Evolutionary conservation across 2,113 vertebrate genomes (phyloP).

Genomic region (Scortum barcoo): DNA sequence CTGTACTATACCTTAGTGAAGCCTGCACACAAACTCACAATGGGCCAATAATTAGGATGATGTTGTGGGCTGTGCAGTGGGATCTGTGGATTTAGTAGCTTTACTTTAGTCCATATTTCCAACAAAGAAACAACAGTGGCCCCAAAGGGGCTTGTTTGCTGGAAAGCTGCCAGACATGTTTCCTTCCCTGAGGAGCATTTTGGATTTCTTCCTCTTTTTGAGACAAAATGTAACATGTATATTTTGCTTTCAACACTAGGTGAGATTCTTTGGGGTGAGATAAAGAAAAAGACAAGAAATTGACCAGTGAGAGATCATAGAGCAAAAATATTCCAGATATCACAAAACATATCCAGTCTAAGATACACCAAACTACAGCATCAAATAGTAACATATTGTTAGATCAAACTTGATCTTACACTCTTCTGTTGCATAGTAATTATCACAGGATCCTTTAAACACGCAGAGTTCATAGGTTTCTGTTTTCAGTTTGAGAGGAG

Average conservation of each 20-base stretch:
- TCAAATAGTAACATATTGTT: neutral
- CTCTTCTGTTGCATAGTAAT: neutral
- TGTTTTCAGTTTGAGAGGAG: neutral
- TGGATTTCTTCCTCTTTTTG: neutral
- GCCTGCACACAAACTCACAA: neutral
- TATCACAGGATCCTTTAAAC: neutral
- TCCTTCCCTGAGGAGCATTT: conserved; percentile 1
- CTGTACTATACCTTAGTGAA: neutral
- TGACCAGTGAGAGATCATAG: no score
- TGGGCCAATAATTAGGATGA: conserved; percentile 15
- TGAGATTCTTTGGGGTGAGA: neutral
- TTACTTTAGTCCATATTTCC: neutral
- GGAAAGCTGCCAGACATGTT: conserved; percentile 4
- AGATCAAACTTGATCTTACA: neutral
- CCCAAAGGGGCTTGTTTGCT: conserved; percentile 35
- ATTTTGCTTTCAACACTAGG: neutral
- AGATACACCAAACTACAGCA: neutral
- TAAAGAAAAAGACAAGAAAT: neutral
- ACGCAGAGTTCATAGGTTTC: neutral
- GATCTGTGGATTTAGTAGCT: conserved; percentile 13
- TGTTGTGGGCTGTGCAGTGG: neutral
- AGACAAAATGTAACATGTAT: neutral
- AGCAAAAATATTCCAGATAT: neutral
- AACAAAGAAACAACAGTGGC: neutral
- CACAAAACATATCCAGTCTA: neutral